phyloP scores from a whole-genome alignment of 1,140 invertebrate species.

The Leptinotarsa texana region DNA sequence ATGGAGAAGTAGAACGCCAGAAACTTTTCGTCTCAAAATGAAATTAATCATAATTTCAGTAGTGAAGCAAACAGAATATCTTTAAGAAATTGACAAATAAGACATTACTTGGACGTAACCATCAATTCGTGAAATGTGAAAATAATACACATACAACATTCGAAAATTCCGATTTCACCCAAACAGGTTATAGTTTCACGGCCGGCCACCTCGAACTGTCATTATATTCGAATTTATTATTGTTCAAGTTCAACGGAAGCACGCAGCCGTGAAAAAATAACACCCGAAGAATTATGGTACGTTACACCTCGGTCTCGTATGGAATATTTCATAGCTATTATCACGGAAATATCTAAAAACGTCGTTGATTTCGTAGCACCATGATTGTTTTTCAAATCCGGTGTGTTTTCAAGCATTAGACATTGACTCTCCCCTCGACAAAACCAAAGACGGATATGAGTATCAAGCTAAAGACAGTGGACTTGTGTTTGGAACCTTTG shows the following conservation, averaged over 20 bases:
- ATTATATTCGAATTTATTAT: slow-evolving; percentile 48
- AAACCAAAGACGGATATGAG: not conserved
- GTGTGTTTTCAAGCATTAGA: not conserved
- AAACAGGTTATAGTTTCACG: slow-evolving; percentile 42
- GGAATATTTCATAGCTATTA: slow-evolving; percentile 21
- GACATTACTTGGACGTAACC: not conserved
- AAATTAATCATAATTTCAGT: too few species aligned
- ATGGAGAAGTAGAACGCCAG: too few species aligned
- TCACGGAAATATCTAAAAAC: slow-evolving; percentile 22
- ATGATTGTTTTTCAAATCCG: slow-evolving; percentile 1
- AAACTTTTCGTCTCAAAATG: too few species aligned
- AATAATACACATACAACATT: slow-evolving; percentile 23
- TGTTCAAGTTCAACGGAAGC: slow-evolving; percentile 41
- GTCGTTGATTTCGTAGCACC: not conserved
- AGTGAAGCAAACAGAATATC: too few species aligned
- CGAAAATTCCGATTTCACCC: slow-evolving; percentile 26
- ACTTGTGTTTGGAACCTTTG: too few species aligned
- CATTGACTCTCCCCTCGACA: not conserved
- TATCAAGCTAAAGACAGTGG: too few species aligned
- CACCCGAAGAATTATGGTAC: slow-evolving; percentile 36
- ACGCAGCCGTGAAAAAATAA: slow-evolving; percentile 38
- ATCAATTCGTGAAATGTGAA: slow-evolving; percentile 20
- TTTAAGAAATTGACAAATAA: not conserved
- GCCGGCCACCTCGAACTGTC: slow-evolving; percentile 43
- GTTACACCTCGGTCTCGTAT: slow-evolving; percentile 34